Conservation (phyloP, 2,113 vertebrate genomes). For the Trochalopteron elliotii region DNA sequence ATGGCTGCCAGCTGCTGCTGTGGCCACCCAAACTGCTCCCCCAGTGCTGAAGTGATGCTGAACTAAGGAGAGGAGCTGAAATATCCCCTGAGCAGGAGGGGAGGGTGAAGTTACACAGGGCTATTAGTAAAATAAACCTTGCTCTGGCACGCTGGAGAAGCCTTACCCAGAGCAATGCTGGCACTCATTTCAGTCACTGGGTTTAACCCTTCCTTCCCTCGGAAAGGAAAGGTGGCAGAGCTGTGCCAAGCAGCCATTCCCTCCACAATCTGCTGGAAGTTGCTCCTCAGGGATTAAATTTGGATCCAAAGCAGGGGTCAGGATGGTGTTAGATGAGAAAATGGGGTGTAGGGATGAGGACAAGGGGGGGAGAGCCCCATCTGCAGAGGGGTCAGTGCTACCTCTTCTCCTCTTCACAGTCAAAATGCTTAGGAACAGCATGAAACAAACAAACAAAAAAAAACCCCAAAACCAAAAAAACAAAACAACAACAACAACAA, state of each 20-base stretch:
- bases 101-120: background rate
- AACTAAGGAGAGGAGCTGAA: background rate
- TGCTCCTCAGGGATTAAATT: background rate
- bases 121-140: conserved; percentile 28
- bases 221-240: background rate
- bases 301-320: background rate
- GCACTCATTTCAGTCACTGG: fast-evolving
- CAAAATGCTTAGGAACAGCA: background rate
- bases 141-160: background rate
- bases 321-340: background rate
- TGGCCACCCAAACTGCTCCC: conserved; percentile 11
- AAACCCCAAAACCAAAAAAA: too few species aligned
- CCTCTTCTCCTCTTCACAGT: background rate
- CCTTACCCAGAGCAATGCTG: background rate
- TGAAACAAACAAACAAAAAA: background rate
- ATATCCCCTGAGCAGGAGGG: background rate
- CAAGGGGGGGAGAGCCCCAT: background rate
- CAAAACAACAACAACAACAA: too few species aligned
- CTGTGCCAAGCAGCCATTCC: background rate
- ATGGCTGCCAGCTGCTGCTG: background rate
- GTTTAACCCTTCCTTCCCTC: background rate
- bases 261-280: background rate
- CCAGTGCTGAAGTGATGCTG: background rate
- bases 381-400: background rate
- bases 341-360: background rate